Conservation (phyloP, 2,888 invertebrate genomes). For the Molanna angustata region DNA sequence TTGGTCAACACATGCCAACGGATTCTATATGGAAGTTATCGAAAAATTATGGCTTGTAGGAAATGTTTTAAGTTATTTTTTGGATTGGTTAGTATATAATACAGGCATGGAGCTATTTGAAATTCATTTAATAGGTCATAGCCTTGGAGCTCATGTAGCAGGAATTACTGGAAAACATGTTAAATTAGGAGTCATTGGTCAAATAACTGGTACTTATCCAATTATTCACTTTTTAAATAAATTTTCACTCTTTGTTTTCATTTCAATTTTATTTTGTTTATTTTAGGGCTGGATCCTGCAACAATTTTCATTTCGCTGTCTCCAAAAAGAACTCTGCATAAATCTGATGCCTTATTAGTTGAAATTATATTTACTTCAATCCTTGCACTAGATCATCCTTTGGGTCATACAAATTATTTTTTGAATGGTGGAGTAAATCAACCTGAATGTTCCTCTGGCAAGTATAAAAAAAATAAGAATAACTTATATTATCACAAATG, state of each 20-base stretch:
- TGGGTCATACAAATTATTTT: slow-evolving; percentile 25
- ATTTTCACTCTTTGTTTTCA: background rate
- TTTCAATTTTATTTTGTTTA: background rate
- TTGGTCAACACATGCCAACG: slow-evolving; percentile 20
- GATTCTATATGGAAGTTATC: slow-evolving; percentile 21
- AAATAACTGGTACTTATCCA: slow-evolving; percentile 23
- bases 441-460: slow-evolving; percentile 16
- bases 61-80: slow-evolving; percentile 4
- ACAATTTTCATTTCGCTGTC: slow-evolving; percentile 18
- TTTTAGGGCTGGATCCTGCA: slow-evolving; percentile 27
- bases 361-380: slow-evolving; percentile 27
- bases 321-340: slow-evolving; percentile 23
- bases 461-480: background rate
- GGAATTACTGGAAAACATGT: slow-evolving; percentile 21
- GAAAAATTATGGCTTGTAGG: slow-evolving; percentile 12
- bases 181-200: slow-evolving; percentile 13
- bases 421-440: slow-evolving; percentile 25
- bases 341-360: slow-evolving; percentile 18
- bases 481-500: background rate
- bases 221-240: background rate
- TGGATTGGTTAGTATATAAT: slow-evolving; percentile 22
- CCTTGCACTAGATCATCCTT: slow-evolving; percentile 25
- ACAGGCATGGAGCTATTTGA: slow-evolving; percentile 15
- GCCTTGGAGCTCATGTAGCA: slow-evolving; percentile 28
- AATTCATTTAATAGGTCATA: slow-evolving; percentile 26